Conservation (phyloP, 2,797 vertebrate species). For the Yasuhikotakia modesta region DNA sequence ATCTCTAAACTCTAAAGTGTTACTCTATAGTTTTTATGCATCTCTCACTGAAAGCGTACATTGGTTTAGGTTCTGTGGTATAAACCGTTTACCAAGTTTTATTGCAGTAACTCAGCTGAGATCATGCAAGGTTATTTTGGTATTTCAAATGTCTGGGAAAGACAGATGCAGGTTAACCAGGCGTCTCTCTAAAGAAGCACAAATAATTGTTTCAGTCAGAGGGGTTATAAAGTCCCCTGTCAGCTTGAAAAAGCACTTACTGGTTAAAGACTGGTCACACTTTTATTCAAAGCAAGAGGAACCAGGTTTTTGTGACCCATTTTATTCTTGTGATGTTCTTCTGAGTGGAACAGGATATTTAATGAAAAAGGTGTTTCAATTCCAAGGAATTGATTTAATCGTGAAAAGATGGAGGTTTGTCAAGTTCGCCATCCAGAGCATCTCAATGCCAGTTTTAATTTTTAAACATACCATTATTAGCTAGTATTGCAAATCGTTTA, state of each 20-base stretch:
- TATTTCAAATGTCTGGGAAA: constrained; percentile 8
- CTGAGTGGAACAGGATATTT: background rate
- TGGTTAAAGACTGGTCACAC: background rate
- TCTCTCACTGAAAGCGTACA: background rate
- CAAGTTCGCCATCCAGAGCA: background rate
- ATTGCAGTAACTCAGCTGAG: background rate
- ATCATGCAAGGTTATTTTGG: constrained; percentile 17
- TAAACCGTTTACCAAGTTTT: background rate
- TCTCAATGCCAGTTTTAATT: background rate
- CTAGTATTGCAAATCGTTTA: background rate
- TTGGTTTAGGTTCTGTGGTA: constrained; percentile 10
- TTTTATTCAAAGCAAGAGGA: constrained; percentile 1
- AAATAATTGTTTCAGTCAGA: constrained; percentile 21
- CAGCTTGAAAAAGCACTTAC: constrained; percentile 12
- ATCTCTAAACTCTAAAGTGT: background rate
- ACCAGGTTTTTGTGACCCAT: background rate
- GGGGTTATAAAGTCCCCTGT: constrained; percentile 28
- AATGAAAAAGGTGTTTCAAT: background rate
- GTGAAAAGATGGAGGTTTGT: background rate
- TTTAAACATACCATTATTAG: background rate
- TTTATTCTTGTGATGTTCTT: background rate
- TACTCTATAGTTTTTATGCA: background rate
- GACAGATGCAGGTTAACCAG: constrained; percentile 39
- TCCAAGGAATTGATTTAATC: background rate
- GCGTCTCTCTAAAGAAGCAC: constrained; percentile 27